A percentile compares a stretch with the other conserved stretches of the same genome.
These are phyloP conservation scores for Poeciliopsis paucimaculata DNA, from an alignment of 2,797 vertebrate genomes.

Conservation along the genomic window DNA sequence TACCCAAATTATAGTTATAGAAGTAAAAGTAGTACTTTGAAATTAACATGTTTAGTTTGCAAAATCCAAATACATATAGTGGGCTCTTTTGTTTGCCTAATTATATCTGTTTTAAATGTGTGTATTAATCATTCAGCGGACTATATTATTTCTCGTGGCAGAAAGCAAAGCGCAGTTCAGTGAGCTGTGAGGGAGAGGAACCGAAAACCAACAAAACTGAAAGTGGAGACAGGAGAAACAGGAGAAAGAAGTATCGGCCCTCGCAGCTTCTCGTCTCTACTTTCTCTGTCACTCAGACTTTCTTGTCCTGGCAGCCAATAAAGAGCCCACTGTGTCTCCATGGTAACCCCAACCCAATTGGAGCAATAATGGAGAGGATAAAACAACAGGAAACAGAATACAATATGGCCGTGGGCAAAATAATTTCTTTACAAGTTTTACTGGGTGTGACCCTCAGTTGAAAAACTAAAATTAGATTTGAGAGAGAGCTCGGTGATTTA, in stretches of 20 bases:
- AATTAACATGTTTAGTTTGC: conserved; percentile 11
- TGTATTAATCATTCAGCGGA: background rate
- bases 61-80: background rate
- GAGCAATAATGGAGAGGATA: conserved; percentile 68
- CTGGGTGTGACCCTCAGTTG: background rate
- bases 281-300: conserved; percentile 70
- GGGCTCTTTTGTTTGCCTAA: background rate
- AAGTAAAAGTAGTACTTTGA: background rate
- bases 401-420: conserved; percentile 55
- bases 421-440: conserved; percentile 36
- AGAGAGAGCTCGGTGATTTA: background rate
- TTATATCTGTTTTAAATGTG: background rate
- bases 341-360: conserved; percentile 69
- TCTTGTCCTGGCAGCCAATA: conserved; percentile 64
- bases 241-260: conserved; percentile 55
- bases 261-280: conserved; percentile 56
- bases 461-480: background rate
- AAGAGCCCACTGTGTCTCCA: conserved; percentile 68
- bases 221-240: conserved; percentile 57
- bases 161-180: conserved; percentile 4
- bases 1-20: background rate
- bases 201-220: conserved; percentile 41
- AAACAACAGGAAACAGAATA: conserved; percentile 62
- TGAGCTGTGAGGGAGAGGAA: conserved; percentile 20
- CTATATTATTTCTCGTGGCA: background rate